Percentiles rank a stretch among this genome's conserved stretches.
Conservation (phyloP, 2,113 vertebrate genomes). For the Dromiciops gliroides region DNA sequence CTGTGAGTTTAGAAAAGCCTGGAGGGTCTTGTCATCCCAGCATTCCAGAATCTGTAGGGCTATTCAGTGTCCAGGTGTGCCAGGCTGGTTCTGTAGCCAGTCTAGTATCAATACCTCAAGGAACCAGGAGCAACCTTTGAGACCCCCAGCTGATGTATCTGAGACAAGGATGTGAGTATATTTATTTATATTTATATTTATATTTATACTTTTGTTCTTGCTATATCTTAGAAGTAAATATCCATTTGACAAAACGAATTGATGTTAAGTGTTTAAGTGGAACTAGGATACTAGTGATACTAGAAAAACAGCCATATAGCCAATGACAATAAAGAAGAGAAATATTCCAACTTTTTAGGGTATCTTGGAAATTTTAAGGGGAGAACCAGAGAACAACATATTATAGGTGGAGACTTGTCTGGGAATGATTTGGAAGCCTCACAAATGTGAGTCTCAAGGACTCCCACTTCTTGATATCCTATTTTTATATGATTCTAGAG, state of each 20-base stretch:
- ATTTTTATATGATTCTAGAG: background rate
- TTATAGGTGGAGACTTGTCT: background rate
- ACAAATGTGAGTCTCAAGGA: background rate
- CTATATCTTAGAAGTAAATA: background rate
- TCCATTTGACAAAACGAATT: background rate
- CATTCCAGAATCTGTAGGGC: background rate
- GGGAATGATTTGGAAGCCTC: background rate
- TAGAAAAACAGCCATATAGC: rapidly evolving
- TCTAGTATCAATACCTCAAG: background rate
- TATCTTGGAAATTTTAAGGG: background rate
- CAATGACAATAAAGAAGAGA: background rate
- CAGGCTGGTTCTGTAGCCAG: background rate
- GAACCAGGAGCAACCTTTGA: background rate
- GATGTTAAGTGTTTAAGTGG: background rate
- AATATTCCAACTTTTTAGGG: background rate
- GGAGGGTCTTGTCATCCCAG: background rate
- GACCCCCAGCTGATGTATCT: background rate
- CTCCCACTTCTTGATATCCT: background rate
- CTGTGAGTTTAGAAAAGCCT: background rate
- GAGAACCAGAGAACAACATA: background rate
- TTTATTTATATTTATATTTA: too few relatives aligned
- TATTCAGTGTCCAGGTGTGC: background rate
- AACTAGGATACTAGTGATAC: background rate
- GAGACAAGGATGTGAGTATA: too few relatives aligned
- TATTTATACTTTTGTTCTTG: background rate